phyloP scores from a whole-genome alignment of 2,797 vertebrate species.

The Cryptoblepharus egeriae region DNA sequence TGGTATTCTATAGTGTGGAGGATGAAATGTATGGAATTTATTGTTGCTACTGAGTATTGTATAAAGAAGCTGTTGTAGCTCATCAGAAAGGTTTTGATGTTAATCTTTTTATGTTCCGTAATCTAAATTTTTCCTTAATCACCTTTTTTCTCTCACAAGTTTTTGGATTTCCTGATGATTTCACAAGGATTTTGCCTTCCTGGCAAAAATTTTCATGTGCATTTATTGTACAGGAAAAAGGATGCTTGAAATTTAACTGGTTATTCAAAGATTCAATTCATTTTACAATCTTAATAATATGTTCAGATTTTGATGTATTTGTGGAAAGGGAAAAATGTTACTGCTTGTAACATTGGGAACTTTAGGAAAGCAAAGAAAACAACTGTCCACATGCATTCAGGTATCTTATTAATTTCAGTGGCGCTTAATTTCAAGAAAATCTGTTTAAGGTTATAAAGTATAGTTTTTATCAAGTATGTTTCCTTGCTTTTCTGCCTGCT shows the following conservation, averaged over 20 bases:
- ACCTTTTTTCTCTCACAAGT: neutral
- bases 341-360: neutral
- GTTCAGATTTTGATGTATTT: neutral
- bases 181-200: no score
- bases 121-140: neutral
- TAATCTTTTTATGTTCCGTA: neutral
- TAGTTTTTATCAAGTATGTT: neutral
- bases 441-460: neutral
- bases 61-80: neutral
- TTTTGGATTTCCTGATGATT: neutral
- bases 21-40: neutral
- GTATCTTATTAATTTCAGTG: neutral
- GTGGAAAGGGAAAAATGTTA: neutral
- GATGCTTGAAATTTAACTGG: neutral
- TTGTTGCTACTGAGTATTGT: neutral
- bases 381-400: neutral
- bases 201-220: neutral
- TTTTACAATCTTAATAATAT: neutral
- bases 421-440: neutral
- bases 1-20: neutral
- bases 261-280: no score
- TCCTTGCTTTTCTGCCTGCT: constrained; percentile 8
- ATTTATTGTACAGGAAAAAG: neutral
- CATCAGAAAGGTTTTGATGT: neutral
- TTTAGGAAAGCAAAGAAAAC: neutral